phyloP scores from a whole-genome alignment of 2,888 invertebrate genomes.

The Phalangium opilio region DNA sequence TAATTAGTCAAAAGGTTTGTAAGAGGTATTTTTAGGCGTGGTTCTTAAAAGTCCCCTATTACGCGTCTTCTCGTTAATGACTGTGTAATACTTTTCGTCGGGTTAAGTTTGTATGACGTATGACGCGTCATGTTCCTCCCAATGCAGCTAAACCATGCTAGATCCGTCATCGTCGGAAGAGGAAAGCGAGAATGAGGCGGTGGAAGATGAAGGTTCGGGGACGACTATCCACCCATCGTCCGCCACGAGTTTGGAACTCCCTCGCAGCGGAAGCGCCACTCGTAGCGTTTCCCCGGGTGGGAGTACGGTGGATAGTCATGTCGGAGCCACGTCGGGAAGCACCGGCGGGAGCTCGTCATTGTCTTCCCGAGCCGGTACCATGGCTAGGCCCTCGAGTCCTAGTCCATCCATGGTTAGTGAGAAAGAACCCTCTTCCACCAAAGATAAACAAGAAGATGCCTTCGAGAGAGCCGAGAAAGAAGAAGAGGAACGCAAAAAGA shows the following conservation, averaged over 20 bases:
- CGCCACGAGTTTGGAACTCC: constrained; percentile 18
- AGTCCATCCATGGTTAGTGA: constrained; percentile 30
- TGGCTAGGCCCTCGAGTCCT: constrained; percentile 30
- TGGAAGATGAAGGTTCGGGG: constrained; percentile 29
- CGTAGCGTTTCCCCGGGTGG: constrained; percentile 18
- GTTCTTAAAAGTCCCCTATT: no score
- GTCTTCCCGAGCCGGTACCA: constrained; percentile 27
- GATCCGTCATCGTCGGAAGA: constrained; percentile 38
- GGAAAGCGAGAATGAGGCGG: constrained; percentile 33
- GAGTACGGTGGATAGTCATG: constrained; percentile 17
- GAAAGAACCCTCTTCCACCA: constrained; percentile 13
- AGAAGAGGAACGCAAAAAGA: constrained; percentile 86
- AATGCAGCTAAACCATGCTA: constrained; percentile 28
- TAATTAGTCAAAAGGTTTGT: no score
- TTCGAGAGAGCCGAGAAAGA: constrained; percentile 81
- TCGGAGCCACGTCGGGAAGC: constrained; percentile 9
- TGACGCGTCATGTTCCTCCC: no score
- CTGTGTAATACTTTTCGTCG: no score
- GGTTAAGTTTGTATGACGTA: no score
- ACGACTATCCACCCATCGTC: constrained; percentile 14
- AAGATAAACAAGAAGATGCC: constrained; percentile 27
- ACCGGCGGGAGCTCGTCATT: constrained; percentile 17
- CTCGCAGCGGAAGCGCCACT: constrained; percentile 17
- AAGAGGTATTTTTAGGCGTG: no score
- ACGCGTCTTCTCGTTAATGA: no score